Percentiles rank a stretch among this genome's conserved stretches.
phyloP scores from a whole-genome alignment of 2,113 vertebrate species.

The Hemichromis elongatus region DNA sequence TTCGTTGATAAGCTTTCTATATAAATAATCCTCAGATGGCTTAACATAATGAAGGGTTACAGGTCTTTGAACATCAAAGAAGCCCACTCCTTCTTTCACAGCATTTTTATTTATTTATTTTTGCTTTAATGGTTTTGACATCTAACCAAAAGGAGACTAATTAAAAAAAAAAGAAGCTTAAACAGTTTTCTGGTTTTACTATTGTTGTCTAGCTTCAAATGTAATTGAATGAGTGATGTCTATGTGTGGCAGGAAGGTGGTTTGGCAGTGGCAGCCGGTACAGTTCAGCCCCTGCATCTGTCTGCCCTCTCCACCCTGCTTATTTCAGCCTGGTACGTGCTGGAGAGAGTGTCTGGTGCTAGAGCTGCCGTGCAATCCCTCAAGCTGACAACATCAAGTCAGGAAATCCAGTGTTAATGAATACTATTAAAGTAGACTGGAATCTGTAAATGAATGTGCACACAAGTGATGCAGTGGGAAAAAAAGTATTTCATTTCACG shows the following conservation, averaged over 20 bases:
- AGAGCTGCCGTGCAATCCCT: neutral
- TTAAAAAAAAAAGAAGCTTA: neutral
- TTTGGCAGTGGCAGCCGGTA: neutral
- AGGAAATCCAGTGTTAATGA: neutral
- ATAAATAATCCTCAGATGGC: neutral
- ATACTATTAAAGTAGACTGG: neutral
- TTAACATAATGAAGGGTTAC: neutral
- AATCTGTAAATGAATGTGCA: neutral
- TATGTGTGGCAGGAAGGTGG: constrained; percentile 13
- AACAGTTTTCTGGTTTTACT: neutral
- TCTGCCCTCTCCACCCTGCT: constrained; percentile 26
- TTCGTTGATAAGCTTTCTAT: neutral
- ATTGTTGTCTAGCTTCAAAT: neutral
- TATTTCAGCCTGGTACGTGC: constrained; percentile 38
- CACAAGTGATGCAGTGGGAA: neutral
- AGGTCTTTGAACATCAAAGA: neutral
- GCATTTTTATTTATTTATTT: neutral
- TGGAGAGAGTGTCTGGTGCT: neutral
- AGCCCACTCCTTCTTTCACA: neutral
- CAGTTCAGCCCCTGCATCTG: constrained; percentile 6
- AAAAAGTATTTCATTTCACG: neutral
- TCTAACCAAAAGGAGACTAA: neutral
- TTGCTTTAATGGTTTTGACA: neutral
- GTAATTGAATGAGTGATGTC: constrained; percentile 9
- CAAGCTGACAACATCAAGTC: neutral